Percentiles rank a stretch among this genome's conserved stretches.
These are phyloP conservation scores for Menura novaehollandiae DNA, from an alignment of 2,113 vertebrate species.

Conservation along the genomic window DNA sequence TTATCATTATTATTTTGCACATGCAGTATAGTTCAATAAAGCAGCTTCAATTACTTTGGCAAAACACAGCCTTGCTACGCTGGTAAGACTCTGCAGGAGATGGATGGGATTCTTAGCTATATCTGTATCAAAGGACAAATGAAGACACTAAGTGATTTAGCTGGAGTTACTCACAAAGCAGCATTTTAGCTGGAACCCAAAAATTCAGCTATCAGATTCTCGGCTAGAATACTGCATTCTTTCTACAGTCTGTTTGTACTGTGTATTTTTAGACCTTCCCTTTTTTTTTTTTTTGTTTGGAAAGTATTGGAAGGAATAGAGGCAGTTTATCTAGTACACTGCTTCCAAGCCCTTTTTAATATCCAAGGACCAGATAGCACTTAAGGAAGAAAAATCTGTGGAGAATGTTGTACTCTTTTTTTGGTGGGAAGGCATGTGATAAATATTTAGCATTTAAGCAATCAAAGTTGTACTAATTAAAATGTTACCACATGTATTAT, in stretches of 20 bases:
- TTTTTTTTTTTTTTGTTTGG: background rate
- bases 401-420: background rate
- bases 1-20: background rate
- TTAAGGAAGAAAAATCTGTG: background rate
- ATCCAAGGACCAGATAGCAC: background rate
- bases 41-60: background rate
- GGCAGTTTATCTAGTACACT: background rate
- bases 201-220: background rate
- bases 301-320: background rate
- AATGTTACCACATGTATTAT: background rate
- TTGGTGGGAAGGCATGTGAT: background rate
- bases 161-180: background rate
- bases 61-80: background rate
- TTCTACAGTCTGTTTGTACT: background rate
- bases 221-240: background rate
- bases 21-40: background rate
- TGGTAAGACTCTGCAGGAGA: background rate
- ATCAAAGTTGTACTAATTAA: background rate
- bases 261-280: background rate
- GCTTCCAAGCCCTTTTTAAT: background rate
- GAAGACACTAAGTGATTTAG: background rate
- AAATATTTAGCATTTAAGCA: background rate
- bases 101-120: background rate
- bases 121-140: background rate
- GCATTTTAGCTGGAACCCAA: background rate